phyloP scores from a whole-genome alignment of 2,113 vertebrate genomes.

The Erythrocercus mccallii region DNA sequence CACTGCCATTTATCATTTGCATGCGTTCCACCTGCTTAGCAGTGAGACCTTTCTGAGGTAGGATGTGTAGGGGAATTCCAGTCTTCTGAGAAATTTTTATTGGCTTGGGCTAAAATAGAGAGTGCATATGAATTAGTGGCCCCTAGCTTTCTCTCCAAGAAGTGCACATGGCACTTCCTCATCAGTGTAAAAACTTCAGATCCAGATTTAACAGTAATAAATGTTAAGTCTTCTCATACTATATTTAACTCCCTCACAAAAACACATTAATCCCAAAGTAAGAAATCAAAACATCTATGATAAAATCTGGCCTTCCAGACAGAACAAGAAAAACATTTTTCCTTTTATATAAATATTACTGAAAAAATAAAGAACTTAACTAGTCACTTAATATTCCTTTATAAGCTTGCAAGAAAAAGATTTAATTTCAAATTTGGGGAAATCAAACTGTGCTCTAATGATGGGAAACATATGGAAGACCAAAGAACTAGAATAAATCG shows the following conservation, averaged over 20 bases:
- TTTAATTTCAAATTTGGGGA: background rate
- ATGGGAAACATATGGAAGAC: background rate
- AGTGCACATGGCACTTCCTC: background rate
- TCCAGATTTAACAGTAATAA: background rate
- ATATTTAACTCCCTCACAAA: background rate
- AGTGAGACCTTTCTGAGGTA: slow-evolving; percentile 80
- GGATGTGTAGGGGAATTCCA: slow-evolving; percentile 86
- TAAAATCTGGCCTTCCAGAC: background rate
- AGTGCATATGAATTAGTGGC: background rate
- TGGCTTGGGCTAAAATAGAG: slow-evolving; percentile 75
- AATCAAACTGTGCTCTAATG: background rate
- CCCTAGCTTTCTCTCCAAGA: background rate
- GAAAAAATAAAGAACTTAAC: background rate
- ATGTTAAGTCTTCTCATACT: background rate
- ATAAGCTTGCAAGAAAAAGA: background rate
- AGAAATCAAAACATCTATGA: background rate
- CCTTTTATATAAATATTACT: background rate
- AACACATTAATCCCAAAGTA: background rate
- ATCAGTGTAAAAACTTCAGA: background rate
- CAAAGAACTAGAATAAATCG: background rate
- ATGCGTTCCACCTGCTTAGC: slow-evolving; percentile 86
- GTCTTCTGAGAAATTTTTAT: slow-evolving; percentile 88
- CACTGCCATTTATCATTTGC: slow-evolving; percentile 84
- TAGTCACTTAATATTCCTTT: background rate
- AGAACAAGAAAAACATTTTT: background rate